These are phyloP conservation scores for Pollachius pollachius DNA, from an alignment of 2,113 vertebrate genomes.

Conservation along the genomic window DNA sequence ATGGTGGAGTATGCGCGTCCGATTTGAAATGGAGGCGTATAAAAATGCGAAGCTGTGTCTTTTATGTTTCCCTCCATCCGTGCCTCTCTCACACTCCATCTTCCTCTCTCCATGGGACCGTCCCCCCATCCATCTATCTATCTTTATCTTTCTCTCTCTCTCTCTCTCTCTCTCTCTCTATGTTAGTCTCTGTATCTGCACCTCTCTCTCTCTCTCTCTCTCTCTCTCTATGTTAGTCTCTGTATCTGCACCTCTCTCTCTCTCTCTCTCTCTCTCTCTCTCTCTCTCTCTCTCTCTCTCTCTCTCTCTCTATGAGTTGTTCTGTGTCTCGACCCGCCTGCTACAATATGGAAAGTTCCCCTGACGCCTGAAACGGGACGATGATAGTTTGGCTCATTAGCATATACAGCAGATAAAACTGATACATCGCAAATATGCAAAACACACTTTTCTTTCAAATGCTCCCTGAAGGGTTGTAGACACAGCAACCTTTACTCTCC, in stretches of 20 bases:
- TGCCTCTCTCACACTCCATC: constrained; percentile 15
- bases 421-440: too few species aligned
- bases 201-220: neutral
- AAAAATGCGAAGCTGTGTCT: neutral
- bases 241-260: neutral
- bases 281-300: too few species aligned
- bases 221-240: neutral
- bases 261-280: neutral
- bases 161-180: neutral
- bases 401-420: too few species aligned
- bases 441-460: too few species aligned
- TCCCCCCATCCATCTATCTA: neutral
- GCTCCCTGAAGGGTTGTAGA: too few species aligned
- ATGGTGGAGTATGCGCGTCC: neutral
- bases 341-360: too few species aligned
- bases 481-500: neutral
- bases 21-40: neutral
- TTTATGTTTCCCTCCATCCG: too few species aligned
- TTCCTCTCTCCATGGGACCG: constrained; percentile 3
- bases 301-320: too few species aligned
- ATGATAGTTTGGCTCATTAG: too few species aligned
- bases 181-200: neutral
- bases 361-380: too few species aligned
- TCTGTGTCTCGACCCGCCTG: too few species aligned
- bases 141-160: neutral